Conservation (phyloP, 2,888 invertebrate genomes). For the Heliconius charithonia region DNA sequence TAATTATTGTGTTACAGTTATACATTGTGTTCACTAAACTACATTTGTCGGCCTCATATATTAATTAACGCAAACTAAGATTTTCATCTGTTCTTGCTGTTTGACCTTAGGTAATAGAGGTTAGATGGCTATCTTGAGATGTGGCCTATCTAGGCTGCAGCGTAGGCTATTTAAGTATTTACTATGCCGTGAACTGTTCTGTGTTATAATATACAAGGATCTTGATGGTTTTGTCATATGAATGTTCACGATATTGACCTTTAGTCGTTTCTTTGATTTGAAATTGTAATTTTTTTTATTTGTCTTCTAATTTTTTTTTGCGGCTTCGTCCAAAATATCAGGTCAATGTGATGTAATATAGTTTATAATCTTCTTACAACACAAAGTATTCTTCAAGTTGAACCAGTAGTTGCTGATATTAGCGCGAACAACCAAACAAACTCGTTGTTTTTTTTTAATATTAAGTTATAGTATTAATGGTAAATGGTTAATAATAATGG, state of each 20-base stretch:
- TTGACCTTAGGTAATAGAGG: conserved; percentile 25
- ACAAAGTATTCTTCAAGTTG: neutral
- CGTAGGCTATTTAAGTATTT: conserved; percentile 24
- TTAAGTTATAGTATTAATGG: neutral
- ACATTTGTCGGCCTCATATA: conserved; percentile 16
- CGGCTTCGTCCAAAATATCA: too few relatives aligned
- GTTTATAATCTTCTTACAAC: too few relatives aligned
- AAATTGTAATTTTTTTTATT: neutral
- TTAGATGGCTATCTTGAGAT: conserved; percentile 28
- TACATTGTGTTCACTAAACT: neutral
- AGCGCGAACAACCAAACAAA: neutral
- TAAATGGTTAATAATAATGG: neutral
- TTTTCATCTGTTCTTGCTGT: conserved; percentile 22
- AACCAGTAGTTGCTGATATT: neutral
- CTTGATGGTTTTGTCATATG: conserved; percentile 5
- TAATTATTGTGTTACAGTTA: neutral
- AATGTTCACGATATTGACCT: conserved; percentile 10
- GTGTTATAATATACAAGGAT: conserved; percentile 2
- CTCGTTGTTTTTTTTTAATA: too few relatives aligned
- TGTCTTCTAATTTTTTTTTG: neutral
- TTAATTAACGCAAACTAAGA: conserved; percentile 15
- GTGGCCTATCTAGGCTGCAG: conserved; percentile 20
- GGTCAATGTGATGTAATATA: too few relatives aligned
- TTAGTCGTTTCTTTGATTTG: neutral
- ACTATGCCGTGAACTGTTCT: neutral